Base-by-base conservation (phyloP, 64 coral and sea anemone genomes). In the Porites lutea region DNA sequence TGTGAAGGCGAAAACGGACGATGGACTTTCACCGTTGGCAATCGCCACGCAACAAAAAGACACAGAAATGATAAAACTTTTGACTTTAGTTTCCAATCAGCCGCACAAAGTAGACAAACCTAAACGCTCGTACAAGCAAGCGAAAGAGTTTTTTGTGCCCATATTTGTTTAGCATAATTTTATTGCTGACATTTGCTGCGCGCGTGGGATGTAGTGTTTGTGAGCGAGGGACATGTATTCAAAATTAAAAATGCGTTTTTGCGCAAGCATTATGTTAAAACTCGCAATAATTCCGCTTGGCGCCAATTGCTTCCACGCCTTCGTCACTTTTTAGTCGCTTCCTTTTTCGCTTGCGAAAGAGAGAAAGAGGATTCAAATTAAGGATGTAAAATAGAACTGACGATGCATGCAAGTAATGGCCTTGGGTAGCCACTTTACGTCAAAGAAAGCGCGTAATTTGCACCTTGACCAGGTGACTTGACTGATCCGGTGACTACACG, bases 21-120 rank as follows among this genome's bases (percentile, higher is more conserved):
- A 97, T 45, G 95, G 95, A 82, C 95, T 97, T 9, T 83, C 92
- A 4, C 92, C 95, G 11, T 71, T 97, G 6, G 92, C 82, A 61
- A 89, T 97, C 71, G 95, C 95, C 54, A 62, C 94, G 52, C 95
- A 97, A 27, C 95, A 97, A 77, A 59, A 77, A 19, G 91, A 97
- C 71, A 97, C 71, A 43, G 92, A 97, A 11, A 97, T 97, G 95
- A 88, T 92, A 5, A 89, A 91, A 91, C 61, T 97, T 15, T 75
- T 97, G 67, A 94, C 89, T 50, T 84, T 65, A 49, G 18, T 84
- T 69, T 84, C 81, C 46, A 84, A 69, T 84, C 81, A 68, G 15
- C 20, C 44, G 62, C 61, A 64, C 51, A 84, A n/a, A 51, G 10
- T 19, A 13, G 64, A 84, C 81, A 84, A 12, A 12, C 59, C 81